Conservation (phyloP, 2,888 invertebrate species). For the Campoplex capitator region DNA sequence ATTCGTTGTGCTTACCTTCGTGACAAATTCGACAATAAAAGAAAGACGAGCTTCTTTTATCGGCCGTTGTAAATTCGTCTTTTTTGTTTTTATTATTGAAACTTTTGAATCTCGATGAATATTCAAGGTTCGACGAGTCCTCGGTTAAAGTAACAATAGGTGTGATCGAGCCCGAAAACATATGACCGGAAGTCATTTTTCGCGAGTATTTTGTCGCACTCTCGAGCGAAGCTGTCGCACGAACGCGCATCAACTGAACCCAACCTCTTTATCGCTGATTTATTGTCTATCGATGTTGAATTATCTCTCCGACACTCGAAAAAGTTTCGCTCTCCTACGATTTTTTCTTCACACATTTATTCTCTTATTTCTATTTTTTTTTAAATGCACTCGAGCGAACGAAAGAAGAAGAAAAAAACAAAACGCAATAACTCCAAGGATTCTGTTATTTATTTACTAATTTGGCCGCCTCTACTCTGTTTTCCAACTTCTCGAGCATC, state of each 20-base stretch:
- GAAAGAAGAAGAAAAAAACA: not conserved
- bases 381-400: constrained; percentile 24
- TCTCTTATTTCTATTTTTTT: not conserved
- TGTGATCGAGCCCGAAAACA: constrained; percentile 41
- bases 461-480: not conserved
- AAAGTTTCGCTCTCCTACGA: constrained; percentile 1
- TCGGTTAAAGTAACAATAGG: constrained; percentile 48
- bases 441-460: constrained; percentile 26
- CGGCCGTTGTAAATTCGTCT: constrained; percentile 50
- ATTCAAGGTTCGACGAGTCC: constrained; percentile 40
- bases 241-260: not conserved
- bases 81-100: constrained; percentile 44
- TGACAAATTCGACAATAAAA: constrained; percentile 85
- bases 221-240: constrained; percentile 19
- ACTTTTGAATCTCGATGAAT: constrained; percentile 31
- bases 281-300: constrained; percentile 49
- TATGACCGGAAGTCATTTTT: constrained; percentile 40
- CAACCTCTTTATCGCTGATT: constrained; percentile 46
- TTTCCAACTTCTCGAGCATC: not conserved
- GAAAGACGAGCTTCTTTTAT: constrained; percentile 69
- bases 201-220: too few relatives aligned
- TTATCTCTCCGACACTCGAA: constrained; percentile 50
- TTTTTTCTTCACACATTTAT: not conserved
- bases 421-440: not conserved
- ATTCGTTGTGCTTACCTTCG: constrained; percentile 80